Evolutionary conservation across 1,140 invertebrate genomes (phyloP).

Genomic region (Drosophila willistoni): DNA sequence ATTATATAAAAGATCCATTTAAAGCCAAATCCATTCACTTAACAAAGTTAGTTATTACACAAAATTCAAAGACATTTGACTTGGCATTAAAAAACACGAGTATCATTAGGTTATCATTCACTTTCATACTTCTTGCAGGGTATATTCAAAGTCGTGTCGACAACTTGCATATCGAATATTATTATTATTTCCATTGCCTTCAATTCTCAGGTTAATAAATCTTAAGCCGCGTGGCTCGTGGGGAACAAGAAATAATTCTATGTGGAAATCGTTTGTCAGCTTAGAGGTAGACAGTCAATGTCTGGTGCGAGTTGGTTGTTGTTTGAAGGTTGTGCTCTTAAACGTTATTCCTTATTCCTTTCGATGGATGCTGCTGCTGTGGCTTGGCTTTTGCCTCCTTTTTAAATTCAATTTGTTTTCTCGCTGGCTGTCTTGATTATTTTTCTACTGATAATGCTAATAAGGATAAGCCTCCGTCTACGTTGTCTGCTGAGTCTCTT

Average conservation of each 20-base stretch:
- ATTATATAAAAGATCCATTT: too few species aligned
- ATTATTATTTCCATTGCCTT: conserved; percentile 56
- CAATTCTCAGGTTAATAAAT: conserved; percentile 75
- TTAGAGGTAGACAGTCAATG: conserved; percentile 38
- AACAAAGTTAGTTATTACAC: too few species aligned
- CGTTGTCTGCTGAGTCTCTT: conserved; percentile 29
- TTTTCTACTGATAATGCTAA: conserved; percentile 79
- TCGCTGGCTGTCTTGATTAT: conserved; percentile 69
- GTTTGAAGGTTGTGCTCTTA: conserved; percentile 33
- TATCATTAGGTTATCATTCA: too few species aligned
- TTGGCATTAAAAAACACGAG: too few species aligned
- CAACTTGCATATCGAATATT: conserved; percentile 2
- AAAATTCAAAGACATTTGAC: too few species aligned
- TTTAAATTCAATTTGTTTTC: conserved; percentile 77
- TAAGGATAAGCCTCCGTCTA: conserved; percentile 65
- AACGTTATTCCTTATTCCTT: conserved; percentile 37
- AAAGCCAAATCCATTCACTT: too few species aligned
- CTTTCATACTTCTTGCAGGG: not conserved
- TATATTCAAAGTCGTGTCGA: not conserved
- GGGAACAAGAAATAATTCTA: conserved; percentile 55
- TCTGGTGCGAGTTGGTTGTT: not conserved
- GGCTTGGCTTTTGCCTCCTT: not conserved
- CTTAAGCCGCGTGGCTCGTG: conserved; percentile 65
- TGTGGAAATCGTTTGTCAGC: conserved; percentile 80
- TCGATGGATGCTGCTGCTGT: not conserved